A percentile compares a stretch with the other conserved stretches of the same genome.
phyloP scores from a whole-genome alignment of 2,888 invertebrate species.

The Lasioglossum pauxillum region DNA sequence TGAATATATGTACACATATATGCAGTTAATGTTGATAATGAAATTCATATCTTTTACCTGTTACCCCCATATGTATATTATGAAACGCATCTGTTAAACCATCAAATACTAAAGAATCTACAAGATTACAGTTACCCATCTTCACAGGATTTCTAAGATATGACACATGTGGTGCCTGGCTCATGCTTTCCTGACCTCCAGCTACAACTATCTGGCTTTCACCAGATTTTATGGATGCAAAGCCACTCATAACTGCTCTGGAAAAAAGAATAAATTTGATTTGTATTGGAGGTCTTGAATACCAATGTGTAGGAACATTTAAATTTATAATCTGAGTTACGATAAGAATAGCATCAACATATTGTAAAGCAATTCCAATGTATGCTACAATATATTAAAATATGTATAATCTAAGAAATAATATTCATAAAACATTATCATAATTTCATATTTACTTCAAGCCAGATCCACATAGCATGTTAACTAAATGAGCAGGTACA shows the following conservation, averaged over 20 bases:
- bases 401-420: background rate
- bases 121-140: slow-evolving; percentile 88
- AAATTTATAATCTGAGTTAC: background rate
- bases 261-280: slow-evolving; percentile 46
- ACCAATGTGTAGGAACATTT: background rate
- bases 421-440: background rate
- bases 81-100: slow-evolving; percentile 91
- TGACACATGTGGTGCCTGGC: slow-evolving; percentile 89
- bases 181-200: slow-evolving; percentile 95
- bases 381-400: background rate
- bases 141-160: slow-evolving; percentile 88
- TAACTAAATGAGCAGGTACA: slow-evolving; percentile 90
- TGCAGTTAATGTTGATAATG: background rate
- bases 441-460: slow-evolving; percentile 86
- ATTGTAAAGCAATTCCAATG: background rate
- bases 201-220: slow-evolving; percentile 90
- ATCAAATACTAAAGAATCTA: slow-evolving; percentile 89
- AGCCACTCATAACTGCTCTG: slow-evolving; percentile 89
- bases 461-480: slow-evolving; percentile 94
- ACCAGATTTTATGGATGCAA: slow-evolving; percentile 88
- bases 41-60: slow-evolving; percentile 85
- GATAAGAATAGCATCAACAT: background rate
- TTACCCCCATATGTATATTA: slow-evolving; percentile 92
- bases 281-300: background rate
- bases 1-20: background rate